Conservation (phyloP, 2,888 invertebrate species). For the Junonia oenone region DNA sequence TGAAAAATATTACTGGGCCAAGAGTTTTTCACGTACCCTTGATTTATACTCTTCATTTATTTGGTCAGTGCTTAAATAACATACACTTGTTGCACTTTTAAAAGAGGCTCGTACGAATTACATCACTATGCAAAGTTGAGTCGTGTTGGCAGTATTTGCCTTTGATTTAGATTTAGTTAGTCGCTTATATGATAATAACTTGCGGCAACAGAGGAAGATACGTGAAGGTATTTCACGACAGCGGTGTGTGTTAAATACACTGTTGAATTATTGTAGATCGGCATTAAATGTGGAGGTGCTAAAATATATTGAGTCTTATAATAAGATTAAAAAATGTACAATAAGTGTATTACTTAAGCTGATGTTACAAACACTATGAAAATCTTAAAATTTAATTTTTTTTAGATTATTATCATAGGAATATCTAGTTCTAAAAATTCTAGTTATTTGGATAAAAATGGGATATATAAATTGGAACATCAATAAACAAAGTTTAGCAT, state of each 20-base stretch:
- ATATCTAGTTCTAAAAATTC: too few species aligned
- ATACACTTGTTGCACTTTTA: not conserved
- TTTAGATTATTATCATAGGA: too few species aligned
- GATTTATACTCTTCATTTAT: not conserved
- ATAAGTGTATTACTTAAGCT: not conserved
- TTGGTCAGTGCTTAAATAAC: not conserved
- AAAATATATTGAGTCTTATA: not conserved
- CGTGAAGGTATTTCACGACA: slow-evolving; percentile 26
- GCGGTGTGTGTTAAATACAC: not conserved
- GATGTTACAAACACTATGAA: too few species aligned
- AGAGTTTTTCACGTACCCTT: not conserved
- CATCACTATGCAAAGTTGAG: not conserved
- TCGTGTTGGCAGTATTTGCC: slow-evolving; percentile 15
- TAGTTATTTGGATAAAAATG: too few species aligned
- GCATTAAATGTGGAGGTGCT: not conserved
- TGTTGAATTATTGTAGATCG: slow-evolving; percentile 16
- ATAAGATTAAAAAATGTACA: not conserved
- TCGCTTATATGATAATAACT: slow-evolving; percentile 38
- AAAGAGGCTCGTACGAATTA: not conserved
- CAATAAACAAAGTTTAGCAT: too few species aligned
- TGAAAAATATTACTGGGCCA: slow-evolving; percentile 6
- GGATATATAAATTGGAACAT: too few species aligned
- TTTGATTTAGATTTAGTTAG: slow-evolving; percentile 38
- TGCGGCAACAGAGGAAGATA: slow-evolving; percentile 37
- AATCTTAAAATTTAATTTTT: too few species aligned